Evolutionary conservation across 2,797 vertebrate species (phyloP).

Genomic region (Novumbra hubbsi): DNA sequence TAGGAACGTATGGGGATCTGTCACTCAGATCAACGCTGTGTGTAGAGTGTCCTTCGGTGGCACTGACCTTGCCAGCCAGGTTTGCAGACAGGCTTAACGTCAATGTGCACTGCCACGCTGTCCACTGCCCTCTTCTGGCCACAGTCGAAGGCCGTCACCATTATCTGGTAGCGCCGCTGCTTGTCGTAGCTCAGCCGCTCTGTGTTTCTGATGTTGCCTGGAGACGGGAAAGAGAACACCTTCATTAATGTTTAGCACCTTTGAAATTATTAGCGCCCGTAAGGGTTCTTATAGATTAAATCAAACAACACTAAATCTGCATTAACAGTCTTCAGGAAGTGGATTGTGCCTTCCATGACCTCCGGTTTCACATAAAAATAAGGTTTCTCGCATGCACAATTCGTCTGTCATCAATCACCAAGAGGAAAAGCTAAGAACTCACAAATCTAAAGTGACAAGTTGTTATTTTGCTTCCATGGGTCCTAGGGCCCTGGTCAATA

Average conservation of each 20-base stretch:
- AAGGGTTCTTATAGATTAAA: no score
- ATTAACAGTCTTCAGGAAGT: no score
- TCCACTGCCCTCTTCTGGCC: conserved; percentile 90
- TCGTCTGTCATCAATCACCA: no score
- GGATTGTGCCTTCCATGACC: no score
- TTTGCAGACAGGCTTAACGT: conserved; percentile 94
- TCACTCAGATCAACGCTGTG: not conserved
- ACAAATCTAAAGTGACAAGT: no score
- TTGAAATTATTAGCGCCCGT: no score
- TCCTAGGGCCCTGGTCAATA: no score
- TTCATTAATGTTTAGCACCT: not conserved
- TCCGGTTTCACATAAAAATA: no score
- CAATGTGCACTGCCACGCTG: conserved; percentile 86
- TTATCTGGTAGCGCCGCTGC: conserved; percentile 88
- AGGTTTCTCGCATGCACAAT: no score
- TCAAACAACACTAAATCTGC: no score
- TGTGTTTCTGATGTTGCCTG: conserved; percentile 96
- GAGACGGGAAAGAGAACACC: conserved; percentile 19
- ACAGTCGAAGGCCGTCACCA: conserved; percentile 94
- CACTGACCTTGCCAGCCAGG: conserved; percentile 96
- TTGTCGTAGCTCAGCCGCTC: conserved; percentile 92
- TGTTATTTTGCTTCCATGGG: no score
- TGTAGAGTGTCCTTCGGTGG: not conserved
- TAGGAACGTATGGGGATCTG: not conserved
- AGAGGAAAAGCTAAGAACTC: no score